Evolutionary conservation across 53 echinoderm and acorn worm genomes (phyloP).

Genomic region (Stichopus horrens): DNA sequence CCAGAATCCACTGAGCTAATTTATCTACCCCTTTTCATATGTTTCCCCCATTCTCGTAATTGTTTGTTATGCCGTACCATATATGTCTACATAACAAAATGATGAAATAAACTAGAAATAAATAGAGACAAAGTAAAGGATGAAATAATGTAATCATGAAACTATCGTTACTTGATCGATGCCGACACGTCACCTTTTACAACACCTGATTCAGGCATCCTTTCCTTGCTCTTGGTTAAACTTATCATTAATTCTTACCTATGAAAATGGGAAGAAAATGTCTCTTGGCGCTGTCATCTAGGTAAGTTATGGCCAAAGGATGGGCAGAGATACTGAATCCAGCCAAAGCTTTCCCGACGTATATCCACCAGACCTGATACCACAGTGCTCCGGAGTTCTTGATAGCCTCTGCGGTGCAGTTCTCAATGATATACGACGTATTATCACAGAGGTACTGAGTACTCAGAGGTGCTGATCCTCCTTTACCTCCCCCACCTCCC

Average conservation of each 20-base stretch:
- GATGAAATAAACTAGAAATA: too few relatives aligned
- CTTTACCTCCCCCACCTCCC: neutral
- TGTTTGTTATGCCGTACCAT: too few relatives aligned
- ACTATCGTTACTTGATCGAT: too few relatives aligned
- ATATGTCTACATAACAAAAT: too few relatives aligned
- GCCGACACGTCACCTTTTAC: too few relatives aligned
- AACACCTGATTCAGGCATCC: too few relatives aligned
- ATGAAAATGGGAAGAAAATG: constrained; percentile 52
- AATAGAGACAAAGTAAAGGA: too few relatives aligned
- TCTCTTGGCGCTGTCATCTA: constrained; percentile 59
- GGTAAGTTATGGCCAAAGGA: constrained; percentile 64
- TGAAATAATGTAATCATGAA: too few relatives aligned
- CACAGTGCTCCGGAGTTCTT: constrained; percentile 50
- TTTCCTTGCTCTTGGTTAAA: too few relatives aligned
- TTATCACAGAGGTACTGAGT: constrained; percentile 36
- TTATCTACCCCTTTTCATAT: too few relatives aligned
- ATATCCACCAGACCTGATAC: constrained; percentile 56
- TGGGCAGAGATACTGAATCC: constrained; percentile 28
- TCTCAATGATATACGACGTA: neutral
- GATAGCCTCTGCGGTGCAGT: constrained; percentile 48
- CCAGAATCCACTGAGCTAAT: too few relatives aligned
- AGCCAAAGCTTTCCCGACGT: constrained; percentile 57
- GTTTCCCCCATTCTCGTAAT: too few relatives aligned
- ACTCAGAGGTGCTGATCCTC: constrained; percentile 8
- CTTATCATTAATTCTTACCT: constrained; percentile 36